A percentile compares a stretch with the other conserved stretches of the same genome.
Evolutionary conservation across 2,113 vertebrate species (phyloP).

Genomic region (Dicaeum eximium): DNA sequence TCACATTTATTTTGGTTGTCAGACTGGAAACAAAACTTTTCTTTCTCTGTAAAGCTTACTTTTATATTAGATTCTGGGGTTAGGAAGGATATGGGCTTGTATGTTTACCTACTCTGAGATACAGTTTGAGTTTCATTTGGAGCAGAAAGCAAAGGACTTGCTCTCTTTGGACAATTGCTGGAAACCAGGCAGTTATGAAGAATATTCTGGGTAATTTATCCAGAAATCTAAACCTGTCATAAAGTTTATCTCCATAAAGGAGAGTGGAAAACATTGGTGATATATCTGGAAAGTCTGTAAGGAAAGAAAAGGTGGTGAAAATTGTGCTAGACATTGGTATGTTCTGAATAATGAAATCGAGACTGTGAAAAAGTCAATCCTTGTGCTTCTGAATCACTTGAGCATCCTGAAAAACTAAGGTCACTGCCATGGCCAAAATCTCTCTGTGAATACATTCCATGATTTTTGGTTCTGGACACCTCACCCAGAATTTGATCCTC

Average conservation of each 20-base stretch:
- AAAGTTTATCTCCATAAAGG: neutral
- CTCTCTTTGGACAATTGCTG: neutral
- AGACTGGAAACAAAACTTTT: neutral
- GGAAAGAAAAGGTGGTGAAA: neutral
- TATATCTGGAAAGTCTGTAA: neutral
- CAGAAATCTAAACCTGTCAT: neutral
- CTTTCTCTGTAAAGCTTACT: neutral
- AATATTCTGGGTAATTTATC: neutral
- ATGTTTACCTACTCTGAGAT: neutral
- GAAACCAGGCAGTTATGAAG: neutral
- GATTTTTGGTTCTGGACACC: fast-evolving
- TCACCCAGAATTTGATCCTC: neutral
- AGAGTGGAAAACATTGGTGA: neutral
- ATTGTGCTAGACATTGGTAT: neutral
- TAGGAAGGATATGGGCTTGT: neutral
- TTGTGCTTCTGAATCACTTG: neutral
- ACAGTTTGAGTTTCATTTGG: neutral
- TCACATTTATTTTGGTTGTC: neutral
- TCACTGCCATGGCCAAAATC: fast-evolving
- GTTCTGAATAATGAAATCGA: neutral
- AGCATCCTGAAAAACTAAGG: fast-evolving
- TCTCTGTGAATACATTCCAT: fast-evolving
- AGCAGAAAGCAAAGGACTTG: neutral
- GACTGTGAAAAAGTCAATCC: neutral
- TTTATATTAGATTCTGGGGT: neutral